Conservation (phyloP, 2,888 invertebrate species). For the Conomelus anceps region DNA sequence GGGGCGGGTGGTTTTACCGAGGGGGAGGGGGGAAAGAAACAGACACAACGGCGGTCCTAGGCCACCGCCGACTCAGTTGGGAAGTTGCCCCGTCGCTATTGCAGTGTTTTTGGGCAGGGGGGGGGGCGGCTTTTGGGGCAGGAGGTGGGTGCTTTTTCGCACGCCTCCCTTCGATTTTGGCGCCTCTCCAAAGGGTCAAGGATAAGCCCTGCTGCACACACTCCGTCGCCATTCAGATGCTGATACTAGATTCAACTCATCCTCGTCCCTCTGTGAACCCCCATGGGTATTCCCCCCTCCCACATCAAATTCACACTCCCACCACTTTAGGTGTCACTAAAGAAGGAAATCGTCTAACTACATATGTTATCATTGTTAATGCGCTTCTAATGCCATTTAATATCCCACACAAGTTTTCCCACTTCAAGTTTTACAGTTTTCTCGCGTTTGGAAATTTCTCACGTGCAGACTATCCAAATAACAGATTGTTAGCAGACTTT, state of each 20-base stretch:
- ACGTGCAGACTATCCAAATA: no score
- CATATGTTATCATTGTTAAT: neutral
- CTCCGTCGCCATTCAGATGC: neutral
- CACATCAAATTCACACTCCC: neutral
- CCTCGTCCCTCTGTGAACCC: neutral
- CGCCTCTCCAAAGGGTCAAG: conserved; percentile 6
- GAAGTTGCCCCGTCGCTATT: neutral
- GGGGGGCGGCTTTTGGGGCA: neutral
- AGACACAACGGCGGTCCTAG: neutral
- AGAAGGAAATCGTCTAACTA: neutral
- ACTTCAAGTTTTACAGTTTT: neutral
- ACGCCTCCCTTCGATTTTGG: conserved; percentile 3
- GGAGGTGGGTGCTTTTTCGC: neutral
- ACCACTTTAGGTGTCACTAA: neutral
- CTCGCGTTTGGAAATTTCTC: no score
- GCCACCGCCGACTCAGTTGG: neutral
- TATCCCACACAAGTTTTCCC: no score
- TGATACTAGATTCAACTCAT: neutral
- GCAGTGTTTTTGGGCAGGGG: conserved; percentile 1
- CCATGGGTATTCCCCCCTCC: neutral
- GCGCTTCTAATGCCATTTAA: neutral
- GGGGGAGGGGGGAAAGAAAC: neutral
- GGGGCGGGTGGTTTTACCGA: neutral
- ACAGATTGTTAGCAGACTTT: no score
- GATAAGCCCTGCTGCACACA: neutral